These are phyloP conservation scores for Channa maculata DNA, from an alignment of 2,113 vertebrate species.

Conservation along the genomic window DNA sequence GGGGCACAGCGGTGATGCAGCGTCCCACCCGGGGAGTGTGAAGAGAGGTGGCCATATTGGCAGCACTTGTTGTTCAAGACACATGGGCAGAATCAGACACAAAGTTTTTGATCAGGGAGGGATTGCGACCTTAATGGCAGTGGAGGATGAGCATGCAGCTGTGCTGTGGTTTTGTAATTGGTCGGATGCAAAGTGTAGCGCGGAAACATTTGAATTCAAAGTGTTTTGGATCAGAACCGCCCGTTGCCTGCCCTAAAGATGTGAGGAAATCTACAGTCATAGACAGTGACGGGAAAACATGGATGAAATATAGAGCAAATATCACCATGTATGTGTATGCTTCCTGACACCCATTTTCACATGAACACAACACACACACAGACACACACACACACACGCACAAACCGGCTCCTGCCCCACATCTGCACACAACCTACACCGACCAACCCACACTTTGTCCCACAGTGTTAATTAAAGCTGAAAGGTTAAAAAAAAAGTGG, in stretches of 20 bases:
- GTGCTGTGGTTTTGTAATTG: slow-evolving; percentile 28
- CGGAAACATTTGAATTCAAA: slow-evolving; percentile 33
- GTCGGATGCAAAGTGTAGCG: slow-evolving; percentile 9
- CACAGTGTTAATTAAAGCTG: slow-evolving; percentile 85
- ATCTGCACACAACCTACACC: slow-evolving; percentile 49
- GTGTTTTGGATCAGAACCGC: slow-evolving; percentile 40
- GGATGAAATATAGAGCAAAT: slow-evolving; percentile 26
- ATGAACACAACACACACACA: slow-evolving; percentile 1
- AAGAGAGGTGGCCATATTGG: slow-evolving; percentile 62
- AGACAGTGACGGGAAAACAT: slow-evolving; percentile 9
- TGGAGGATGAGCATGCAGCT: slow-evolving; percentile 35
- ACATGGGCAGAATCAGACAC: slow-evolving; percentile 61
- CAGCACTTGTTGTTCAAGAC: slow-evolving; percentile 67
- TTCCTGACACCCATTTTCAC: slow-evolving; percentile 9
- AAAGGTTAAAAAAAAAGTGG: slow-evolving; percentile 86
- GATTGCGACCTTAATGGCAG: slow-evolving; percentile 27
- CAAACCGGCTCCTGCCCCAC: too few species aligned
- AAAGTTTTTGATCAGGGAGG: slow-evolving; percentile 52
- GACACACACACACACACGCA: slow-evolving; percentile 26
- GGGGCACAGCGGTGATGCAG: slow-evolving; percentile 30
- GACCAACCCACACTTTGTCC: slow-evolving; percentile 29
- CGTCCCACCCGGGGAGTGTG: slow-evolving; percentile 42
- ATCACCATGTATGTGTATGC: background rate
- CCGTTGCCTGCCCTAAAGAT: slow-evolving; percentile 36
- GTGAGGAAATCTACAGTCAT: slow-evolving; percentile 12